phyloP scores from a whole-genome alignment of 2,888 invertebrate genomes.

The Erebia epiphron region DNA sequence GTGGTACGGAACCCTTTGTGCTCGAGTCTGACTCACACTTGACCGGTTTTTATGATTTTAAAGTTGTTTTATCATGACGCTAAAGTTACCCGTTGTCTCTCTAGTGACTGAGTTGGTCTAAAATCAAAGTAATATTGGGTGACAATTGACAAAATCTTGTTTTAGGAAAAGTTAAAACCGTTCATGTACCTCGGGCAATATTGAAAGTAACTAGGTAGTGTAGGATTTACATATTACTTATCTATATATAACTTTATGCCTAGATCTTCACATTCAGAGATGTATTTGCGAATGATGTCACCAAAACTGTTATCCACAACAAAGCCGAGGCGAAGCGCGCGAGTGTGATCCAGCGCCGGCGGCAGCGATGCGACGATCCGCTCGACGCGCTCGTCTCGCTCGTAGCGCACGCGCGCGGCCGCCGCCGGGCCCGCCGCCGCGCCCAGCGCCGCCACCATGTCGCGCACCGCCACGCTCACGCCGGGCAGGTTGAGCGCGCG shows the following conservation, averaged over 20 bases:
- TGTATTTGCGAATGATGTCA: conserved; percentile 59
- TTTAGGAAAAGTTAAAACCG: too few species aligned
- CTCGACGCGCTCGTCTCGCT: conserved; percentile 53
- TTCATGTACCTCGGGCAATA: too few species aligned
- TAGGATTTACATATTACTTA: too few species aligned
- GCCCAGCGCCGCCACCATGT: conserved; percentile 60
- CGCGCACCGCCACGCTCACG: conserved; percentile 55
- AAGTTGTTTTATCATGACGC: too few species aligned
- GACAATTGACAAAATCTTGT: too few species aligned
- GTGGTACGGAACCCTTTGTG: too few species aligned
- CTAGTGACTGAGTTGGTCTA: too few species aligned
- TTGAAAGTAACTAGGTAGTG: too few species aligned
- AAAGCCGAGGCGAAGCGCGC: conserved; percentile 63
- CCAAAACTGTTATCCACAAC: conserved; percentile 55
- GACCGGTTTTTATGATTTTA: too few species aligned
- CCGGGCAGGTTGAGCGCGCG: conserved; percentile 66
- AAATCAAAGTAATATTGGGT: too few species aligned
- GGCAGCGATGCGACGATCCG: conserved; percentile 63
- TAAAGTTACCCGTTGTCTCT: too few species aligned
- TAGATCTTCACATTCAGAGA: conserved; percentile 32
- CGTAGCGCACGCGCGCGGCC: conserved; percentile 55
- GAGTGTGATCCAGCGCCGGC: conserved; percentile 56
- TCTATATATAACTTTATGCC: not conserved
- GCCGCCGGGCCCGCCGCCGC: conserved; percentile 56
- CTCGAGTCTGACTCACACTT: too few species aligned